phyloP scores from a whole-genome alignment of 2,888 invertebrate species.

The Drosophila buzzatii region DNA sequence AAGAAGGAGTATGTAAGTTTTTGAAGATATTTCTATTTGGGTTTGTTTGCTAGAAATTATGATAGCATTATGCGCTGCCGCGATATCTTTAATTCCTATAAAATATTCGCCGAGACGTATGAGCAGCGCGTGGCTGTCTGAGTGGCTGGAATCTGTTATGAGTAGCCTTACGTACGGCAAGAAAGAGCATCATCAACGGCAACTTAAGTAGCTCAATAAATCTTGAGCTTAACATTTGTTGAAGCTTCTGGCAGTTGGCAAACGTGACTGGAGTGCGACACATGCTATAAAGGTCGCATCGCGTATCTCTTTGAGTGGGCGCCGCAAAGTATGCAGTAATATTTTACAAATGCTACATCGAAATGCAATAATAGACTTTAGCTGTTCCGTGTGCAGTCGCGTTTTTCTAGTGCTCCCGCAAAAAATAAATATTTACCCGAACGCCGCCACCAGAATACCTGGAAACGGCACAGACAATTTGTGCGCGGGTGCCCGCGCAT shows the following conservation, averaged over 20 bases:
- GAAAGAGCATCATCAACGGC: constrained; percentile 62
- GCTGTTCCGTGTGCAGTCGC: no score
- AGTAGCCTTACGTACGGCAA: not conserved
- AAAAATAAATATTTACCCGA: no score
- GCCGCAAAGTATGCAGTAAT: constrained; percentile 58
- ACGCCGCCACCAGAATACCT: no score
- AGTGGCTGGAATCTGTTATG: constrained; percentile 21
- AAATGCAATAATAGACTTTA: no score
- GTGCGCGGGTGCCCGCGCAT: no score
- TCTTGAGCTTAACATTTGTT: constrained; percentile 76
- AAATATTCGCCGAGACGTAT: constrained; percentile 30
- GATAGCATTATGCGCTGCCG: constrained; percentile 14
- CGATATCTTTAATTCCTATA: constrained; percentile 40
- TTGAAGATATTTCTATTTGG: constrained; percentile 12
- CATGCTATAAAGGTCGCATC: constrained; percentile 50
- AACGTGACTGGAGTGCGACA: constrained; percentile 75
- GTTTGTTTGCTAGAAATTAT: constrained; percentile 18
- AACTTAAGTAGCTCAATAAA: constrained; percentile 75
- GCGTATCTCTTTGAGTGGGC: constrained; percentile 22
- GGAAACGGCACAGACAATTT: no score
- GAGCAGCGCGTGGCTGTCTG: constrained; percentile 24
- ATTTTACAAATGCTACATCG: constrained; percentile 63
- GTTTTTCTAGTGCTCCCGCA: no score
- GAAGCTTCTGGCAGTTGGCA: constrained; percentile 64
- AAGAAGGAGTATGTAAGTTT: constrained; percentile 1